These are phyloP conservation scores for Penaeus chinensis DNA, from an alignment of 1,140 invertebrate genomes.

Conservation along the genomic window DNA sequence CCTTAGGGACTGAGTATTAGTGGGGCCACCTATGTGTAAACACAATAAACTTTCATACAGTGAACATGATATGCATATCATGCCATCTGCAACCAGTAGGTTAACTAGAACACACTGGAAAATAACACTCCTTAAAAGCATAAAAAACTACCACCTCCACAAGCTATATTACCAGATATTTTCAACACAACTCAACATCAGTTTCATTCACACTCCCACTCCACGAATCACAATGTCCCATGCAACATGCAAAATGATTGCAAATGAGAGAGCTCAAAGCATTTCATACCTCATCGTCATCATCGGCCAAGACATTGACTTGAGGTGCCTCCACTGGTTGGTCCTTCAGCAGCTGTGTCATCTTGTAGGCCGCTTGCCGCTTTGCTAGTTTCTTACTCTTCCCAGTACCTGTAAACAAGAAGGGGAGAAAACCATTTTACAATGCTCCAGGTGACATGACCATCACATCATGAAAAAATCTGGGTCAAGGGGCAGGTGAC, in stretches of 20 bases:
- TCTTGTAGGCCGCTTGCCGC: slow-evolving; percentile 90
- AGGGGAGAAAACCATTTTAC: not conserved
- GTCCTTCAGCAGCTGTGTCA: slow-evolving; percentile 87
- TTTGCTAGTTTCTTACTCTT: slow-evolving; percentile 97
- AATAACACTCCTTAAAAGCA: too few species aligned
- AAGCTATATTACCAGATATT: not conserved
- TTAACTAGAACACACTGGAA: too few species aligned
- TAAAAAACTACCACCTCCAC: too few species aligned
- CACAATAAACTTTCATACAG: too few species aligned
- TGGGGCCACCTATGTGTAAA: too few species aligned
- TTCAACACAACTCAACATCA: too few species aligned
- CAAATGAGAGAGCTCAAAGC: not conserved
- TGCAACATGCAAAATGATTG: not conserved
- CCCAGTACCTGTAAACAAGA: slow-evolving; percentile 73
- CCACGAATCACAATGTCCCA: not conserved
- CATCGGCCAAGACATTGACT: slow-evolving; percentile 57
- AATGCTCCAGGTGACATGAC: not conserved
- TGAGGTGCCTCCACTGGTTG: slow-evolving; percentile 69
- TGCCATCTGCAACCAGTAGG: too few species aligned
- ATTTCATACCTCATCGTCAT: slow-evolving; percentile 61
- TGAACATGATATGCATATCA: too few species aligned
- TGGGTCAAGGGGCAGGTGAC: too few species aligned
- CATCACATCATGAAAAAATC: not conserved
- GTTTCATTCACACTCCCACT: too few species aligned
- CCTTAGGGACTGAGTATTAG: too few species aligned